phyloP scores from a whole-genome alignment of 2,113 vertebrate genomes.

The Myocastor coypus region DNA sequence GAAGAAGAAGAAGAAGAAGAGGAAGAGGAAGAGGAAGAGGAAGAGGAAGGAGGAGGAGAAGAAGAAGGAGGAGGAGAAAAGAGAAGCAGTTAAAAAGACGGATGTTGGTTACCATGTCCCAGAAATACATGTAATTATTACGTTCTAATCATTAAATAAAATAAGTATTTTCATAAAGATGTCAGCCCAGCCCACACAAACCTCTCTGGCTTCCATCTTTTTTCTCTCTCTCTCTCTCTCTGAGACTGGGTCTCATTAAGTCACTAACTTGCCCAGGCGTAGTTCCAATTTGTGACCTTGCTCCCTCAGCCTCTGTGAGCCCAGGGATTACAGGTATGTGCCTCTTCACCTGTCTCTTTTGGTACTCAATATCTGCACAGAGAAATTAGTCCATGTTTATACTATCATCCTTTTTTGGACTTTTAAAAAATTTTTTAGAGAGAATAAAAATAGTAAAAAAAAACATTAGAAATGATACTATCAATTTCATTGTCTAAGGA shows the following conservation, averaged over 20 bases:
- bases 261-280: no score
- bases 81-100: not conserved
- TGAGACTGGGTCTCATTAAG: not conserved
- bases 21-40: no score
- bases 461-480: no score
- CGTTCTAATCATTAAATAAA: not conserved
- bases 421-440: no score
- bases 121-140: not conserved
- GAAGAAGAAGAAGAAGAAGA: no score
- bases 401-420: not conserved
- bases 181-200: not conserved
- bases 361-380: not conserved
- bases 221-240: not conserved
- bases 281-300: not conserved
- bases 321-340: not conserved
- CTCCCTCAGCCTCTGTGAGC: not conserved
- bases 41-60: no score
- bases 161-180: not conserved
- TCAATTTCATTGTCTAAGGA: not conserved
- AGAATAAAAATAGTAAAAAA: no score
- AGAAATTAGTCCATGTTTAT: not conserved
- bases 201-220: not conserved
- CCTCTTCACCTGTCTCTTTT: not conserved
- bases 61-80: no score
- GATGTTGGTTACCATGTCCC: not conserved